Base-by-base conservation (phyloP, 2,797 vertebrate species). In the Lophius americanus region DNA sequence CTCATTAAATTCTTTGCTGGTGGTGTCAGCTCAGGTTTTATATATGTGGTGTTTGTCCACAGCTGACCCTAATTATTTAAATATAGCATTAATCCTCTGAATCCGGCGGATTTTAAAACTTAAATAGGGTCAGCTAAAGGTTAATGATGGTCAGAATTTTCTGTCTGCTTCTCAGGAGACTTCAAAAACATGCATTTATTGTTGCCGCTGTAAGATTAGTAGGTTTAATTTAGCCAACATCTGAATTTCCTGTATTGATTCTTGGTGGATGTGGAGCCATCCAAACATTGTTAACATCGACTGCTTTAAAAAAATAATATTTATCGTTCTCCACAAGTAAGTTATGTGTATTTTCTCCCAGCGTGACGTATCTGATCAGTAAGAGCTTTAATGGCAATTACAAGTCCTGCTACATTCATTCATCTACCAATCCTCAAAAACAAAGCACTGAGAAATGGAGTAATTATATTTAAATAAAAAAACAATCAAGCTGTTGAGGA, bases 51-150 rank as follows among this genome's bases (percentile, higher is more conserved):
- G 83, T 89, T 90, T 87, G 77, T 89, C 83, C 48, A 66, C 69
- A 47, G 68, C 81, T 89, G 91, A 92, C 92, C 91, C 86, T 91
- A 86, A 91, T 93, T 92, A 93, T 92, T 91, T 77, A 92, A 92
- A 94, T 91, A 79, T 85, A 46, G 72, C 76, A 78, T 85, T 92
- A 93, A 94, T 93, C 89, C 90, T 79, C 67, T n/a, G 69, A 90
- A 92, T 89, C 89, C 60, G 1, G 60, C 81, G 85, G 90, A 91
- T 89, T 89, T 70, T 70, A 79, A 61, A 76, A 60, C 82, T 82
- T 85, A 87, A 92, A 89, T 79, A 81, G 85, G 91, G 90, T 91
- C 86, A 88, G 60, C 23, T 41, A 66, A 83, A 91, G 91, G 91
- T 91, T 93, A 93, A 92, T 92, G 83, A 91, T 88, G 82, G 86